Base-by-base conservation (phyloP, 1,140 invertebrate genomes). In the Diploscapter pachys region DNA sequence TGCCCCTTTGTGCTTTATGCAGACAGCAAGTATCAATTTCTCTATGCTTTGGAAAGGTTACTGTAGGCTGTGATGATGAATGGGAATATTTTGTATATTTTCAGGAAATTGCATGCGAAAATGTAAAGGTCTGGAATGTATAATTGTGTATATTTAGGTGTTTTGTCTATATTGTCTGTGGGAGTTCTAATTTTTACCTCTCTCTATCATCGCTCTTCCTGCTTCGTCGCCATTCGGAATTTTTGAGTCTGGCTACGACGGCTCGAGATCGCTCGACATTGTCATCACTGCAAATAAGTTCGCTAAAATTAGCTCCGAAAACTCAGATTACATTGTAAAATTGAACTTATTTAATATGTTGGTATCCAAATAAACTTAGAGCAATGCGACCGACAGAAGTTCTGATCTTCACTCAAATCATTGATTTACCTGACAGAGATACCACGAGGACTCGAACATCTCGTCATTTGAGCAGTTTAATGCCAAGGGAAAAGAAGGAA, bases 201-300 rank as follows among this genome's bases (percentile, higher is more conserved):
- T n/a, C 11, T 59, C 64, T 59, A 5, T 68, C 66, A 11, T 50
- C 6, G 31, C 69, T 71, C 69, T 6, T 68, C 66, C 51, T 50
- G 48, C 66, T 11, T 68, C 63, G 63, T 50, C 66, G 48, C 13
- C 48, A 68, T 55, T 68, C 66, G 52, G 56, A 52, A 55, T 55
- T 55, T 55, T 68, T 68, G 52, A 68, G 66, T 55, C 66, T 52
- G n/a, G 66, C 66, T n/a, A 68, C 66, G 9, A 68, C 66, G 8
- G 66, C 66, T 52, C 66, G 66, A n/a, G 66, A 68, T 52, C 66
- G 66, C 50, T 68, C 66, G 52, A 55, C 66, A 48, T 54, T 68
- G 52, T 68, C 66, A 68, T 68, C 66, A 53, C 66, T 68, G 66
- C 53, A 68, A 68, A 53, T 64, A 31, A 31, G 31, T 31, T 31